These are phyloP conservation scores for Saxidomus purpurata DNA, from an alignment of 1,140 invertebrate species.

Conservation along the genomic window DNA sequence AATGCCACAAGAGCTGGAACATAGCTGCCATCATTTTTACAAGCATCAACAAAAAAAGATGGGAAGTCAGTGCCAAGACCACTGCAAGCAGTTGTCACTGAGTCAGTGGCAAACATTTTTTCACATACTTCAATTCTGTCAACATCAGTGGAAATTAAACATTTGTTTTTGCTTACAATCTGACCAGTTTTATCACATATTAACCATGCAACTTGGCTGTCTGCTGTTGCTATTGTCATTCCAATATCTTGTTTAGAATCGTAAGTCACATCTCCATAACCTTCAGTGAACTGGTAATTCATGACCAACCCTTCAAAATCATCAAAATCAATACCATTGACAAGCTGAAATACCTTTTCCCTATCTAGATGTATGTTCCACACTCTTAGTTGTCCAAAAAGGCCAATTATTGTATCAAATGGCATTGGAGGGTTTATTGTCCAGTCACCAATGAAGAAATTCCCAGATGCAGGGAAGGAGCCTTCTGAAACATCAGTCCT, in stretches of 20 bases:
- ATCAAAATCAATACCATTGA: conserved; percentile 7
- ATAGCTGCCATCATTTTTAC: conserved; percentile 56
- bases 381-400: conserved; percentile 60
- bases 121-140: conserved; percentile 40
- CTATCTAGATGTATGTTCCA: conserved; percentile 60
- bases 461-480: conserved; percentile 33
- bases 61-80: conserved; percentile 34
- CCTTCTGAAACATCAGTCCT: not conserved
- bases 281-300: conserved; percentile 59
- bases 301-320: conserved; percentile 27
- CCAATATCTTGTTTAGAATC: conserved; percentile 26
- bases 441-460: conserved; percentile 54
- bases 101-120: not conserved
- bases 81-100: conserved; percentile 38
- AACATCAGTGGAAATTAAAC: not conserved
- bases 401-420: conserved; percentile 49
- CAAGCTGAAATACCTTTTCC: conserved; percentile 13
- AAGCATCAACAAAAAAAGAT: conserved; percentile 58
- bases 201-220: conserved; percentile 34
- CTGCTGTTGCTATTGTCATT: conserved; percentile 42
- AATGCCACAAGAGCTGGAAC: conserved; percentile 50
- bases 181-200: conserved; percentile 25
- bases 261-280: conserved; percentile 41
- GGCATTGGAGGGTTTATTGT: conserved; percentile 11
- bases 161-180: not conserved